Conservation (phyloP, 2,797 vertebrate species). For the Galaxias olidus region DNA sequence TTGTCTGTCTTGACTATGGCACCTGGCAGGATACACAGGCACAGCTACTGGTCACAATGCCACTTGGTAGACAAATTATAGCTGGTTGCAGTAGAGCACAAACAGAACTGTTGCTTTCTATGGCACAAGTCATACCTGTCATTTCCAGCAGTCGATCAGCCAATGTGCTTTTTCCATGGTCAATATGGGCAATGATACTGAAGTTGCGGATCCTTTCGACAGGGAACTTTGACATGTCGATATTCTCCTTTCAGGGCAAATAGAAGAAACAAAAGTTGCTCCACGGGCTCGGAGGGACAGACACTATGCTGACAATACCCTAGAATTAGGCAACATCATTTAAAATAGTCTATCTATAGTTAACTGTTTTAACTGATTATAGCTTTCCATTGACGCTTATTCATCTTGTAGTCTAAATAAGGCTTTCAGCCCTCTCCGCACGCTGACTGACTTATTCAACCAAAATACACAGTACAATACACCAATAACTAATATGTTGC, state of each 20-base stretch:
- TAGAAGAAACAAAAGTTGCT: background rate
- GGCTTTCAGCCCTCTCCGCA: too few relatives aligned
- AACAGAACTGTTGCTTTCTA: background rate
- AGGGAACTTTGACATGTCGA: conserved; percentile 85
- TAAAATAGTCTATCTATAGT: too few relatives aligned
- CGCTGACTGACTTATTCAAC: too few relatives aligned
- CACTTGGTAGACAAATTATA: conserved; percentile 22
- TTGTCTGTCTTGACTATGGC: conserved; percentile 58
- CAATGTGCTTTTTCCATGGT: conserved; percentile 98
- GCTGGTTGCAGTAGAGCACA: too few relatives aligned
- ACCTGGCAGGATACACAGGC: background rate
- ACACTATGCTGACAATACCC: background rate
- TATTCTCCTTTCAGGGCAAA: conserved; percentile 65
- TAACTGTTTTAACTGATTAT: too few relatives aligned
- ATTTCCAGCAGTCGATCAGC: conserved; percentile 93
- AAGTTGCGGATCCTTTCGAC: conserved; percentile 92
- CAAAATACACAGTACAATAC: too few relatives aligned
- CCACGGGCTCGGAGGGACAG: background rate
- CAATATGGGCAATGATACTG: conserved; percentile 95
- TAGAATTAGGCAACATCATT: too few relatives aligned
- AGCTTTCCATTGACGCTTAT: too few relatives aligned
- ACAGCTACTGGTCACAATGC: conserved; percentile 25
- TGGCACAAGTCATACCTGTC: conserved; percentile 76
- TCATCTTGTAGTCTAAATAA: too few relatives aligned
- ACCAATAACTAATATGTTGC: too few relatives aligned